Base-by-base conservation (phyloP, 2,888 invertebrate species). In the Chloromyia formosa region DNA sequence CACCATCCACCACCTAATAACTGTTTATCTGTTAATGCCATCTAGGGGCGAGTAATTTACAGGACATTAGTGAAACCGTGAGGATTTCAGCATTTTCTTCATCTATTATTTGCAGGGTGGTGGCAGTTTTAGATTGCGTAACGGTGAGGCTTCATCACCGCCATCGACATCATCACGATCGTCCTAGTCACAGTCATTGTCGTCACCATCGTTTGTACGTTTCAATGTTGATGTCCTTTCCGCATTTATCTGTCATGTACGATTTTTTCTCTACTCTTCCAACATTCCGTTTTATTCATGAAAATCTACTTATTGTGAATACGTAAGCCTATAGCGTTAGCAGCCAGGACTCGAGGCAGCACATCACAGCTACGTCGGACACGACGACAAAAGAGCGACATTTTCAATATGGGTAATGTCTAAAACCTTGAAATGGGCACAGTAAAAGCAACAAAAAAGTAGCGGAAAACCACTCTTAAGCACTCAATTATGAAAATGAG, bases 401-500 rank as follows among this genome's bases (percentile, higher is more conserved):
- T n/a, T 49, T 49, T 49, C 49, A 49, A 49, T 49, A 49, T n/a
- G 49, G 49, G 10, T 49, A 49, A 49, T 49, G 49, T 49, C 16
- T 12, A n/a, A 49, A 49, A 49, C 16, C 49, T 49, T n/a, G 49
- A 49, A 49, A 49, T n/a, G 49, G 49, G 16, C 3, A n/a, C 12
- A 49, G 16, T 9, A 42, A 42, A 9, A 42, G 7, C 42, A 42
- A 42, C 49, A 3, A n/a, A 49, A 49, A n/a, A n/a, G 7, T 35
- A 35, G 27, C 27, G 49, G 49, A 49, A 49, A 12, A 49, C 14
- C 49, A 5, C 49, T 49, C 10, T 10, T 49, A 53, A 68, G 49
- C 66, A 49, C 66, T 35, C 58, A 71, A 71, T 71, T 40, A 71
- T 71, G 71, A 56, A 71, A 71, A 71, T 71, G 71, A 71, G 58